A percentile compares a stretch with the other conserved stretches of the same genome.
phyloP scores from a whole-genome alignment of 2,888 invertebrate genomes.

The Caenorhabditis imperialis region DNA sequence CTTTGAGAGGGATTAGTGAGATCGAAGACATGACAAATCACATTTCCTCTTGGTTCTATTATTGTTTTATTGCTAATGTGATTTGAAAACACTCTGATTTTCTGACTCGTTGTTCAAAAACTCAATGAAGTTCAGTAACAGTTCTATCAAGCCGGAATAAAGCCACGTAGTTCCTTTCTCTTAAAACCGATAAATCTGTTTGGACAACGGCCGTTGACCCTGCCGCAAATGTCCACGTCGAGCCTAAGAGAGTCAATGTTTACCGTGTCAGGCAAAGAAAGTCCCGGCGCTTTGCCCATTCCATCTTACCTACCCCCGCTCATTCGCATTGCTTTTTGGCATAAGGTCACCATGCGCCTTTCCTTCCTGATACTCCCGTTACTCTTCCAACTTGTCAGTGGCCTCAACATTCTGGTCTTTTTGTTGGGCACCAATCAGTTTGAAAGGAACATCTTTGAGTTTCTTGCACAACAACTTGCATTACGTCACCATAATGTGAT shows the following conservation, averaged over 20 bases:
- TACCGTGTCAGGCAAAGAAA: conserved; percentile 50
- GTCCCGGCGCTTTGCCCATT: conserved; percentile 26
- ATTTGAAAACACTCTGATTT: too few species aligned
- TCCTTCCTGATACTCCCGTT: conserved; percentile 26
- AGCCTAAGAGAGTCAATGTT: conserved; percentile 48
- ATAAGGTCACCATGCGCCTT: conserved; percentile 28
- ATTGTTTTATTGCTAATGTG: neutral
- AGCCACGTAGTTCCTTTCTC: too few species aligned
- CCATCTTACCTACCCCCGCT: conserved; percentile 20
- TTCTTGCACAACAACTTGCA: conserved; percentile 76
- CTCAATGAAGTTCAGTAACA: too few species aligned
- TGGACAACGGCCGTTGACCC: conserved; percentile 55
- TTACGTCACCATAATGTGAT: conserved; percentile 73
- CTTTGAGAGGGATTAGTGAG: too few species aligned
- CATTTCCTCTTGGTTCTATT: too few species aligned
- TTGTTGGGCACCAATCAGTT: conserved; percentile 76
- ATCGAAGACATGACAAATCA: too few species aligned
- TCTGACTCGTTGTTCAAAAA: too few species aligned
- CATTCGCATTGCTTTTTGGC: neutral
- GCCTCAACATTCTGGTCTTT: conserved; percentile 74
- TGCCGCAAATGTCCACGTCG: conserved; percentile 44
- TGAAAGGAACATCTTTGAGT: conserved; percentile 74
- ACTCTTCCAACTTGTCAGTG: conserved; percentile 30
- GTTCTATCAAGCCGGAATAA: too few species aligned
- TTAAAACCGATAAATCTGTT: conserved; percentile 53